These are phyloP conservation scores for Meloidogyne floridensis DNA, from an alignment of 1,140 invertebrate species.

Conservation along the genomic window DNA sequence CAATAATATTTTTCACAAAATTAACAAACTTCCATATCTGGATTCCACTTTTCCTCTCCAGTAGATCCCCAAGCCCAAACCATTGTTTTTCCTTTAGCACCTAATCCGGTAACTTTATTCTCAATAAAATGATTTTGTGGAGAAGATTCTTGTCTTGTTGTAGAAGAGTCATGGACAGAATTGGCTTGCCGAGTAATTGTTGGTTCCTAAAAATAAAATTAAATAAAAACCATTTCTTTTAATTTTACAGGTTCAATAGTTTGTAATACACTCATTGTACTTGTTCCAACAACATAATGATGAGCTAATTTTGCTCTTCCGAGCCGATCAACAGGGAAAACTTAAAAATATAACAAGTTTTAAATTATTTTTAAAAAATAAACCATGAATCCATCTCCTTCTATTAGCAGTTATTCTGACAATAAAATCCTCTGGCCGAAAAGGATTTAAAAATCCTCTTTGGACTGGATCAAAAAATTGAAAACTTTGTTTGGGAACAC, in stretches of 20 bases:
- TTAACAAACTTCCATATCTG: slow-evolving; percentile 56
- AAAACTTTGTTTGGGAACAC: slow-evolving; percentile 28
- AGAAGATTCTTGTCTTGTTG: slow-evolving; percentile 77
- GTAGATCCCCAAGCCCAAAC: slow-evolving; percentile 71
- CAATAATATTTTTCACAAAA: slow-evolving; percentile 14
- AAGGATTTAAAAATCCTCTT: slow-evolving; percentile 26
- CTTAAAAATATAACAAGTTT: background rate
- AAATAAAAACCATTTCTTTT: background rate
- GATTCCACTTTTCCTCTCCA: slow-evolving; percentile 69
- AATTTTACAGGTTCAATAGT: slow-evolving; percentile 41
- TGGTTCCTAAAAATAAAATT: slow-evolving; percentile 34
- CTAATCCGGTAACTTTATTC: slow-evolving; percentile 54
- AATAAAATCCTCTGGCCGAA: slow-evolving; percentile 78
- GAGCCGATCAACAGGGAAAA: slow-evolving; percentile 85
- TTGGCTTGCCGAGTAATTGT: slow-evolving; percentile 11
- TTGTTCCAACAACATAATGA: slow-evolving; percentile 59
- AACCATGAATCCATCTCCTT: slow-evolving; percentile 88
- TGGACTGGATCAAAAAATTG: slow-evolving; percentile 27
- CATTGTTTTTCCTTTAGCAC: slow-evolving; percentile 80
- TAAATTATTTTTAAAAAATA: background rate
- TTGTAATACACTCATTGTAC: slow-evolving; percentile 44
- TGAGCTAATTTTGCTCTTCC: slow-evolving; percentile 55
- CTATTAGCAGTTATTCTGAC: slow-evolving; percentile 94
- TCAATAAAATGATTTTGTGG: slow-evolving; percentile 79
- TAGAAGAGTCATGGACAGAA: slow-evolving; percentile 36